A percentile compares a stretch with the other conserved stretches of the same genome.
Conservation (phyloP, 2,888 invertebrate species). For the Alloplasta piceator region DNA sequence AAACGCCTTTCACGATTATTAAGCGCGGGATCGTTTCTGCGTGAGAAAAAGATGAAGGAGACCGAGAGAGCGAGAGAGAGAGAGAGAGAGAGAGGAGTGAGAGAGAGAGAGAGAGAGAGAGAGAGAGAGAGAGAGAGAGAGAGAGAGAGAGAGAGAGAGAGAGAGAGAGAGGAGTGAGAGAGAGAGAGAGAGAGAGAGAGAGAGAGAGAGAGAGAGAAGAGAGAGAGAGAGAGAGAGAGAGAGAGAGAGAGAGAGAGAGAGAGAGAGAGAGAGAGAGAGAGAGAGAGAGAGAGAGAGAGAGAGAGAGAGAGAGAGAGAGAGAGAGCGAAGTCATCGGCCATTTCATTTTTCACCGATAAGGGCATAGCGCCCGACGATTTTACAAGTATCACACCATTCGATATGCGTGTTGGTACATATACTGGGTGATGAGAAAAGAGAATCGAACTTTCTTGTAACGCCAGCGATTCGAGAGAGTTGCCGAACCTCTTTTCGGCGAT, state of each 20-base stretch:
- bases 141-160: conserved; percentile 13
- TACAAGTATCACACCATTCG: conserved; percentile 3
- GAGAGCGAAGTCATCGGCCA: conserved; percentile 2
- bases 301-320: conserved; percentile 5
- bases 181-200: conserved; percentile 5
- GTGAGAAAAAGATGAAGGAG: conserved; percentile 19
- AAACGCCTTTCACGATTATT: conserved; percentile 16
- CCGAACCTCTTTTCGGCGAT: conserved; percentile 51
- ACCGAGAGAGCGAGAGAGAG: no score
- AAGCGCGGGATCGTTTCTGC: not conserved
- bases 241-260: conserved; percentile 10
- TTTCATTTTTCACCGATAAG: conserved; percentile 49
- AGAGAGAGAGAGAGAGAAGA: conserved; percentile 8
- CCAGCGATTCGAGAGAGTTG: conserved; percentile 52
- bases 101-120: conserved; percentile 4
- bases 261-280: conserved; percentile 10
- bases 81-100: conserved; percentile 4
- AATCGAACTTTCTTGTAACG: conserved; percentile 25
- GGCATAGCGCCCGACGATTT: conserved; percentile 20
- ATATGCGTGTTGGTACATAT: not conserved
- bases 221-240: conserved; percentile 5
- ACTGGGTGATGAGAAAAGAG: not conserved
- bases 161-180: not conserved
- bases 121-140: conserved; percentile 5
- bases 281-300: conserved; percentile 5